phyloP scores from a whole-genome alignment of 1,140 invertebrate species.

The Ectropis grisescens region DNA sequence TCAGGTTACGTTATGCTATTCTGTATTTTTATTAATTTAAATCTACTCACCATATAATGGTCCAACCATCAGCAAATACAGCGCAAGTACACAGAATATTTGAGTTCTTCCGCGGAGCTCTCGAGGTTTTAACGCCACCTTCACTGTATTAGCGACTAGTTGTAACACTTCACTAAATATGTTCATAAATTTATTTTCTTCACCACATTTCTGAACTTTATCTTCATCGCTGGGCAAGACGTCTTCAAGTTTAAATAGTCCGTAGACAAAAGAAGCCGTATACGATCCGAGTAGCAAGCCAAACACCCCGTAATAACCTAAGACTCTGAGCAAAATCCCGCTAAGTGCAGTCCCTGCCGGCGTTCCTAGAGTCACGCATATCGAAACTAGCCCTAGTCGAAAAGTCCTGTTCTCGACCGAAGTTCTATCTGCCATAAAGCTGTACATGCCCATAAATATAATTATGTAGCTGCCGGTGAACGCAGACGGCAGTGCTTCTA shows the following conservation, averaged over 20 bases:
- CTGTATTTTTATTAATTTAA: no score
- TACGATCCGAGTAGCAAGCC: slow-evolving; percentile 40
- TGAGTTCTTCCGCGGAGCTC: slow-evolving; percentile 43
- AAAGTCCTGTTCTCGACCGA: slow-evolving; percentile 72
- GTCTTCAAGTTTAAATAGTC: slow-evolving; percentile 46
- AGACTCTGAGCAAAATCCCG: slow-evolving; percentile 35
- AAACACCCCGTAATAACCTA: slow-evolving; percentile 61
- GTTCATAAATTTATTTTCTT: slow-evolving; percentile 19
- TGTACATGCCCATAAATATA: slow-evolving; percentile 75
- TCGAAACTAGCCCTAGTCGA: slow-evolving; percentile 67
- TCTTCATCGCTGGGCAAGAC: slow-evolving; percentile 25
- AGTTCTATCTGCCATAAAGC: slow-evolving; percentile 73
- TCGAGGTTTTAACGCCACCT: slow-evolving; percentile 57
- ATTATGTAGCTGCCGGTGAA: slow-evolving; percentile 72
- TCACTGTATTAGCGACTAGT: slow-evolving; percentile 59
- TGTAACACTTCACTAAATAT: slow-evolving; percentile 38
- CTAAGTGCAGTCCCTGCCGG: slow-evolving; percentile 57
- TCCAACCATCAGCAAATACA: slow-evolving; percentile 67
- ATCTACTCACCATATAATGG: slow-evolving; percentile 62
- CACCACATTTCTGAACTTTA: slow-evolving; percentile 6
- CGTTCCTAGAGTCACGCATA: slow-evolving; percentile 60
- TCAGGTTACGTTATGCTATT: no score
- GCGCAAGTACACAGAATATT: slow-evolving; percentile 51
- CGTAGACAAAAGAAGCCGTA: slow-evolving; percentile 39
- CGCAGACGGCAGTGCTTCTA: slow-evolving; percentile 71